phyloP scores from a whole-genome alignment of 2,797 vertebrate species.

The Poeciliopsis gracilis region DNA sequence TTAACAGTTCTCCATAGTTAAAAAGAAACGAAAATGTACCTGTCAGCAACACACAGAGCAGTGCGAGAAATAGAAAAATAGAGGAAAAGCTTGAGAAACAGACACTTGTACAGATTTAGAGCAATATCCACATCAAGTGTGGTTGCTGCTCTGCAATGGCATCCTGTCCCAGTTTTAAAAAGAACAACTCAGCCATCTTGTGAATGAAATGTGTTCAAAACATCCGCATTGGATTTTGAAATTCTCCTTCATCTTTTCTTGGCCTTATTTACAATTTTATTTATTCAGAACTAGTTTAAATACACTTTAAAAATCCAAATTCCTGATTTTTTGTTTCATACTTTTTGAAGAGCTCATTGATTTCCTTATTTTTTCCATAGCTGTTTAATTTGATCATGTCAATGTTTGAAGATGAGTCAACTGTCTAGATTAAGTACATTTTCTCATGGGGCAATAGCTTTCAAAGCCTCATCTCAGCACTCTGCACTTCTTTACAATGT shows the following conservation, averaged over 20 bases:
- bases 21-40: constrained; percentile 15
- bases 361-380: background rate
- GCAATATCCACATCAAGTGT: constrained; percentile 30
- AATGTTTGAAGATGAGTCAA: background rate
- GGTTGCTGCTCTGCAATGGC: constrained; percentile 9
- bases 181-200: constrained; percentile 27
- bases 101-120: constrained; percentile 18
- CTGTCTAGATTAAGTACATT: background rate
- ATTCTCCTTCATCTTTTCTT: constrained; percentile 19
- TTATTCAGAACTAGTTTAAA: background rate
- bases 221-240: constrained; percentile 7
- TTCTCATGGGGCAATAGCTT: background rate
- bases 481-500: background rate
- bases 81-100: constrained; percentile 16
- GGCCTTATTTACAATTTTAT: background rate
- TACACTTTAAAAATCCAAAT: background rate
- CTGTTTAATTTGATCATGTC: background rate
- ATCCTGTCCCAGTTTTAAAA: constrained; percentile 46
- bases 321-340: background rate
- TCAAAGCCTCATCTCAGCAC: background rate
- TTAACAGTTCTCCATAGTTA: background rate
- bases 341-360: background rate
- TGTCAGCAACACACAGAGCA: constrained; percentile 33
- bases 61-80: background rate
- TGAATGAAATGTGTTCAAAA: constrained; percentile 26